Conservation (phyloP, 1,140 invertebrate genomes). For the Latrodectus geometricus region DNA sequence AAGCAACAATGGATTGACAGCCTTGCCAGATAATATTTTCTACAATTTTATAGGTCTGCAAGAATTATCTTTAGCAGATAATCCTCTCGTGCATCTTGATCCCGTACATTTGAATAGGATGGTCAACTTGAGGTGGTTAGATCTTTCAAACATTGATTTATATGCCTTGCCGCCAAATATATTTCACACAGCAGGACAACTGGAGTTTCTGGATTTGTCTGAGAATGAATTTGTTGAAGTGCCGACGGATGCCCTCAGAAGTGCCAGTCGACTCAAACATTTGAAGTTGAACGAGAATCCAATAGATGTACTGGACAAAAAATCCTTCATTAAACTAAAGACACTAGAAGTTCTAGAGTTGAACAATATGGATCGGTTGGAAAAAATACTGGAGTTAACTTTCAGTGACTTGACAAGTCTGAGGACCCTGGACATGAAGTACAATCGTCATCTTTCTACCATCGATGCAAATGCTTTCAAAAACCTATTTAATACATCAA, state of each 20-base stretch:
- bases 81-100: slow-evolving; percentile 52
- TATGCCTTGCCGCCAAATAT: slow-evolving; percentile 34
- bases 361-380: slow-evolving; percentile 56
- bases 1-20: slow-evolving; percentile 54
- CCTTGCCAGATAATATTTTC: slow-evolving; percentile 55
- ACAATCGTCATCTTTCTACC: slow-evolving; percentile 38
- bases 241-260: slow-evolving; percentile 56
- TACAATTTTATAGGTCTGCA: slow-evolving; percentile 36
- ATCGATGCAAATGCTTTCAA: slow-evolving; percentile 55
- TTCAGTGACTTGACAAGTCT: slow-evolving; percentile 60
- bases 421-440: slow-evolving; percentile 30
- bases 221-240: slow-evolving; percentile 61
- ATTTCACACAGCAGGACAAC: slow-evolving; percentile 44
- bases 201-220: slow-evolving; percentile 63
- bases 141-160: slow-evolving; percentile 35
- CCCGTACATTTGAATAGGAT: slow-evolving; percentile 41
- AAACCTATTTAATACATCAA: slow-evolving; percentile 56
- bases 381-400: slow-evolving; percentile 34
- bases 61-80: slow-evolving; percentile 52
- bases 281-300: slow-evolving; percentile 61
- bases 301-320: slow-evolving; percentile 39
- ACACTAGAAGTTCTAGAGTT: slow-evolving; percentile 52
- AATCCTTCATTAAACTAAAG: slow-evolving; percentile 53
- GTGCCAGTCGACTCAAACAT: slow-evolving; percentile 31
- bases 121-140: slow-evolving; percentile 47